phyloP scores from a whole-genome alignment of 2,113 vertebrate genomes.

The Phrynosoma platyrhinos region DNA sequence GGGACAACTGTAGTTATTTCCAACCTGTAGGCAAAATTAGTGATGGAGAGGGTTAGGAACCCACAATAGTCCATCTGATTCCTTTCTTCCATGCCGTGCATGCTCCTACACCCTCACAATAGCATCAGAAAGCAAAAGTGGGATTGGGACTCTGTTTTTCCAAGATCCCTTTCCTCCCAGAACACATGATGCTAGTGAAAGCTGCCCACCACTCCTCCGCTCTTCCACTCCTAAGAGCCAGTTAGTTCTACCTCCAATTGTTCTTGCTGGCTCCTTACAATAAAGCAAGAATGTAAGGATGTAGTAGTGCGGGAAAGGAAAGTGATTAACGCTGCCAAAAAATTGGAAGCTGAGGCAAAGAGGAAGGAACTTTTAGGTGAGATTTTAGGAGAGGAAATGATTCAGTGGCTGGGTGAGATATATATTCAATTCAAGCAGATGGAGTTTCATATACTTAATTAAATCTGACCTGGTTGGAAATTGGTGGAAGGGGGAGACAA shows the following conservation, averaged over 20 bases:
- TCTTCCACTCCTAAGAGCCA: neutral
- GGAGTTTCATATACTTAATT: neutral
- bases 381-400: slow-evolving; percentile 22
- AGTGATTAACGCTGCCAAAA: neutral
- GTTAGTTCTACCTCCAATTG: slow-evolving; percentile 6
- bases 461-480: neutral
- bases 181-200: neutral
- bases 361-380: neutral
- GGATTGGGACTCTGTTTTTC: neutral
- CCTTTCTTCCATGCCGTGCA: too few species aligned
- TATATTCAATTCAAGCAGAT: slow-evolving; percentile 6
- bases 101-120: neutral
- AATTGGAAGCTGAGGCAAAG: neutral
- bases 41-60: neutral
- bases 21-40: neutral
- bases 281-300: neutral
- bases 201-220: neutral
- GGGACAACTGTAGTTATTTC: too few species aligned
- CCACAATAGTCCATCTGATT: neutral
- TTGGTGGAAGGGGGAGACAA: too few species aligned
- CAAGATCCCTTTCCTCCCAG: slow-evolving; percentile 8
- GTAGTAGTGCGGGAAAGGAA: neutral
- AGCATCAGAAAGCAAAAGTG: neutral
- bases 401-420: slow-evolving; percentile 39
- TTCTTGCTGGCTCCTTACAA: neutral